Conservation (phyloP, 2,888 invertebrate genomes). For the Sarcophaga subvicina region DNA sequence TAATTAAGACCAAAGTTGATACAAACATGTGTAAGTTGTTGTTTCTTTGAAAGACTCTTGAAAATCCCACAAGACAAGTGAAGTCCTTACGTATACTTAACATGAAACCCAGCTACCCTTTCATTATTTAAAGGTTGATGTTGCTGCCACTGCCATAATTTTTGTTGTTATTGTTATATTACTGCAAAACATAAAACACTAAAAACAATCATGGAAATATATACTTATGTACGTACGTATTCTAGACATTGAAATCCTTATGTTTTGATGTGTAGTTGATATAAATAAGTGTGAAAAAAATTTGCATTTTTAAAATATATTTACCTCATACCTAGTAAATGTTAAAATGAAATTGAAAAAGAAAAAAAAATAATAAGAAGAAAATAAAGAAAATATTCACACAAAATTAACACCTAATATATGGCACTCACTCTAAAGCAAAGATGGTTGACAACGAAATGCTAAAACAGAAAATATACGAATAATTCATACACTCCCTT, state of each 20-base stretch:
- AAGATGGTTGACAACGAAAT: not conserved
- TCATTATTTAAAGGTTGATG: slow-evolving; percentile 42
- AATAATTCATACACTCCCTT: slow-evolving; percentile 15
- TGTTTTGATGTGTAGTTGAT: slow-evolving; percentile 31
- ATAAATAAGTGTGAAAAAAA: slow-evolving; percentile 36
- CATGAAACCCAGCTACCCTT: slow-evolving; percentile 37
- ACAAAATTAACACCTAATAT: slow-evolving; percentile 66
- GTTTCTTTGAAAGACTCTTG: slow-evolving; percentile 47
- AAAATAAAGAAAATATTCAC: slow-evolving; percentile 27
- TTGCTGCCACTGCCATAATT: not conserved
- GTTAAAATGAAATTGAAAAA: slow-evolving; percentile 1
- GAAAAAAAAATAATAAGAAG: not conserved
- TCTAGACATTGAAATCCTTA: slow-evolving; percentile 57
- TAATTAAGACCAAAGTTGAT: slow-evolving; percentile 62
- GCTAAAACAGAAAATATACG: too few relatives aligned
- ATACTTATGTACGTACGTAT: slow-evolving; percentile 9
- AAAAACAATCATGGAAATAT: slow-evolving; percentile 26
- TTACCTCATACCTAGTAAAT: not conserved
- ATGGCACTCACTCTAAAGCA: slow-evolving; percentile 14
- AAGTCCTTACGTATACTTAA: slow-evolving; percentile 54
- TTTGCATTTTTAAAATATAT: slow-evolving; percentile 44
- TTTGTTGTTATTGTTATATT: slow-evolving; percentile 37
- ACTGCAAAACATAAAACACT: slow-evolving; percentile 32
- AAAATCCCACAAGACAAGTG: slow-evolving; percentile 64
- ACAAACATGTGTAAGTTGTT: slow-evolving; percentile 35